These are phyloP conservation scores for Myiagra hebetior DNA, from an alignment of 2,113 vertebrate species.

Conservation along the genomic window DNA sequence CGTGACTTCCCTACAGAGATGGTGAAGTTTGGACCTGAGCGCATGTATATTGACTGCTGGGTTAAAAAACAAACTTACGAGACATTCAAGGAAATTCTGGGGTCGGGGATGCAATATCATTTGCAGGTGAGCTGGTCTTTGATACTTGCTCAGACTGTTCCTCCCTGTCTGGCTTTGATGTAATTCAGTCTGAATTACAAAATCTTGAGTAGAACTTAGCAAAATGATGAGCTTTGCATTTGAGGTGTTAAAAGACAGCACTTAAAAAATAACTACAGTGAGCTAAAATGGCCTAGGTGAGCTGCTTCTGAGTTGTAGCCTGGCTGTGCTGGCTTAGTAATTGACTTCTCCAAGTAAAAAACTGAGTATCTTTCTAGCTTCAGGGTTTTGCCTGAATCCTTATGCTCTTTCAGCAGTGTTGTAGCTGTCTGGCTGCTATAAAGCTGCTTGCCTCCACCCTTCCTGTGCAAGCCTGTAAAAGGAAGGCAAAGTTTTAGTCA, in stretches of 20 bases:
- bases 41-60: conserved; percentile 97
- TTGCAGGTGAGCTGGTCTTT: conserved; percentile 80
- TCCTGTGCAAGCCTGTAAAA: background rate
- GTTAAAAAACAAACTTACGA: conserved; percentile 92
- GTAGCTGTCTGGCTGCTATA: background rate
- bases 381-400: background rate
- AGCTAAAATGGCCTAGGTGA: background rate
- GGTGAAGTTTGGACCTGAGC: conserved; percentile 93
- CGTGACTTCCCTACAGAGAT: conserved; percentile 90
- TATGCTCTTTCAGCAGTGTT: background rate
- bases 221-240: background rate
- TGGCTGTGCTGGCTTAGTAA: background rate
- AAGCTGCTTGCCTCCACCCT: background rate
- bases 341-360: background rate
- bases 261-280: background rate
- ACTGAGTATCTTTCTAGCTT: background rate
- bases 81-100: conserved; percentile 90
- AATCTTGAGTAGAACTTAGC: background rate
- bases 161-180: background rate
- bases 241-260: background rate
- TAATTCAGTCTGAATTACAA: background rate
- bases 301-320: background rate
- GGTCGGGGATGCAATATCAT: conserved; percentile 96
- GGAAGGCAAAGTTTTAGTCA: background rate
- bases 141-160: background rate